phyloP scores from a whole-genome alignment of 2,888 invertebrate genomes.

The Dryobotodes eremita region DNA sequence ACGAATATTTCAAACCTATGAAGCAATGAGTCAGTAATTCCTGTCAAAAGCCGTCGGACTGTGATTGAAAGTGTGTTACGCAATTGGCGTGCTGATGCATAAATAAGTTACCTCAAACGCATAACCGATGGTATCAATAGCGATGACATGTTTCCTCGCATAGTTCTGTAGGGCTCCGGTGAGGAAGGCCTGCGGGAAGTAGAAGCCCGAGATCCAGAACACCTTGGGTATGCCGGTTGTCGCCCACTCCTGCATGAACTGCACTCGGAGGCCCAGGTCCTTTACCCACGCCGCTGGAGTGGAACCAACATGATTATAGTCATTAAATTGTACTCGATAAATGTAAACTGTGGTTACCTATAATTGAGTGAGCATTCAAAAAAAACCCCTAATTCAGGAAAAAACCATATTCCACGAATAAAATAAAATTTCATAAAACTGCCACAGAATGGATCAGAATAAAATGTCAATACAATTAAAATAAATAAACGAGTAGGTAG shows the following conservation, averaged over 20 bases:
- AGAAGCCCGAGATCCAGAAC: conserved; percentile 97
- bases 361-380: too few species aligned
- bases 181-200: conserved; percentile 96
- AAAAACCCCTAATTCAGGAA: too few species aligned
- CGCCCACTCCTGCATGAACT: conserved; percentile 92
- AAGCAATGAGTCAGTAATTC: too few species aligned
- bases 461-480: neutral
- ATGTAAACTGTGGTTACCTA: neutral
- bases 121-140: conserved; percentile 93
- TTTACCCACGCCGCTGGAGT: conserved; percentile 92
- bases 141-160: conserved; percentile 94
- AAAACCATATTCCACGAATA: neutral
- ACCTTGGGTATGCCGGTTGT: conserved; percentile 92
- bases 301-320: neutral
- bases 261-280: conserved; percentile 92
- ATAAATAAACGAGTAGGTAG: neutral
- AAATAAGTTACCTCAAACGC: conserved; percentile 88
- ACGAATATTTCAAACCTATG: too few species aligned
- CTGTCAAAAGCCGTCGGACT: neutral
- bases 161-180: conserved; percentile 96
- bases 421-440: neutral
- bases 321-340: neutral
- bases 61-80: neutral
- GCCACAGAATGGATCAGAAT: neutral
- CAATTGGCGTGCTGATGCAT: neutral